Evolutionary conservation across 2,888 invertebrate species (phyloP), one percentile per base, ranked within the genome.

Genomic region (Ametastegia equiseti): DNA sequence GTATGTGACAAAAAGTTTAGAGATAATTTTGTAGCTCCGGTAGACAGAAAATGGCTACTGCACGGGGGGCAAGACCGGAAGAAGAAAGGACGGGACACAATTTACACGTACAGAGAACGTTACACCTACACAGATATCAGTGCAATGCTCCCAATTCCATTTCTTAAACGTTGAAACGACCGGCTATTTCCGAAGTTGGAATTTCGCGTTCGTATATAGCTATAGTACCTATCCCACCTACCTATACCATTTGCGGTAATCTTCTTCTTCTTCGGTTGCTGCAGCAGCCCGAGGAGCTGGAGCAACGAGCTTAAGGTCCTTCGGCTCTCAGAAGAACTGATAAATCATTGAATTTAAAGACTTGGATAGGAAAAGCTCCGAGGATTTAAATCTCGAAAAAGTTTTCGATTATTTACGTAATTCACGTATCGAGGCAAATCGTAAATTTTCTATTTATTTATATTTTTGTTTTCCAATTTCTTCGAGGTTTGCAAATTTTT

Each of bases 111-210:
- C 39, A 67, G n/a, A 39, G 9, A 11, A 15, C 36, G n/a, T 67
- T 67, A 39, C 19, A 67, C 19, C 39, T 23, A 67, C 11, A 36
- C 39, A 67, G 19, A 67, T 39, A 67, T 67, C 39, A 9, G 65
- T 67, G 39, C 65, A 67, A 67, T 39, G 36, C 65, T 39, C 36
- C 65, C 39, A 19, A 67, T 67, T 67, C 39, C 36, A 67, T 36
- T 67, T 67, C 65, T 39, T 67, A 67, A 67, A 19, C 65, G 65
- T 67, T 67, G 19, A 39, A 67, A 67, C 65, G 39, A 67, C 65
- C 39, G 9, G 65, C 65, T 39, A 67, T 67, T 67, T 67, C 65
- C 36, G 65, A 67, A 67, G 65, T 67, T 67, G 65, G 11, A 67
- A 67, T 67, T 67, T 67, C 65, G 65, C 65, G 36, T n/a, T n/a